Evolutionary conservation across 2,888 invertebrate genomes (phyloP), one percentile per base, ranked within the genome.

Genomic region (Trichopria drosophilae): DNA sequence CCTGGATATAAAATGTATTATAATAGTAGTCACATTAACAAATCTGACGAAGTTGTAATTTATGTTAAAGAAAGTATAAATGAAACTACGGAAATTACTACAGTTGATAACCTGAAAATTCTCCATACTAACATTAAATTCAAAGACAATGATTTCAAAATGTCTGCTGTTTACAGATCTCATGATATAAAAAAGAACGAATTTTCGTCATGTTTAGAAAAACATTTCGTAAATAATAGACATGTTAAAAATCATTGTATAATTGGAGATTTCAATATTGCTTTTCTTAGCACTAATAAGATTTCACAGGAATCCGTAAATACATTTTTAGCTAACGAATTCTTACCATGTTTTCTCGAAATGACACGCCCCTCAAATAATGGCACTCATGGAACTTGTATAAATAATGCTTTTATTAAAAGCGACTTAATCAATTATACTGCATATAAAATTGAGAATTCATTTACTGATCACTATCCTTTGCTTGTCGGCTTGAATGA

Each of bases 1-100:
- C 16, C 10, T 6, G 40, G 32, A 4, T 47, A 47, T 24, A 28
- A 26, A 12, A 24, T 41, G 1, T 41, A 41, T 24, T 48, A 48
- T 20, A 46, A 46, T 29, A 10, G 29, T 16, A 46, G 29, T 31
- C 24, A 37, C 18, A 31, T 46, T n/a, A 46, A 37, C 24, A 36
- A 20, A 22, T 13, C 22, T 6, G 46, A 46, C 19, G 39, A 37
- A 29, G 23, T 37, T 18, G 46, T 37, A 6, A 16, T n/a, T 10
- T 37, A 37, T 16, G n/a, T 37, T 18, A 13, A 15, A 13, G 31
- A 46, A 20, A 31, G 15, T 6, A 9, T 37, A 29, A 23, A 3
- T 2, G 20, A 37, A n/a, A 10, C 7, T 10, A 26, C 36, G 10
- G 36, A 45, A 19, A 43, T 16, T 5, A 1, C 19, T 10, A 18